These are phyloP conservation scores for Actinostola sp. DNA, from an alignment of 92 coral and sea anemone genomes.

Conservation along the genomic window DNA sequence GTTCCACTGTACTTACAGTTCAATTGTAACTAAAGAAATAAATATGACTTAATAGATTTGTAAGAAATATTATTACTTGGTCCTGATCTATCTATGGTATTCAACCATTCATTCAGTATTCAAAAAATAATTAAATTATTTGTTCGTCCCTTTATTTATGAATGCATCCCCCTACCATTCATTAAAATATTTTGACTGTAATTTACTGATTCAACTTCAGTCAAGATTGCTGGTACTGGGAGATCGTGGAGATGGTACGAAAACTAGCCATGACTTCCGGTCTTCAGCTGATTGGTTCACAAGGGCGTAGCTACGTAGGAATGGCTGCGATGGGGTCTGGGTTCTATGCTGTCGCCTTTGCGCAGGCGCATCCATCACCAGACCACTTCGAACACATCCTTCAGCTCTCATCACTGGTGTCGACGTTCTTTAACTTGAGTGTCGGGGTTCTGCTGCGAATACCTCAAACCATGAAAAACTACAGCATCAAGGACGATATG, in stretches of 20 bases:
- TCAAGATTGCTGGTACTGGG: constrained; percentile 67
- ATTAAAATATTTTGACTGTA: too few relatives aligned
- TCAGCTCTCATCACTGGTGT: constrained; percentile 58
- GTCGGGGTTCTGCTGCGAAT: constrained; percentile 61
- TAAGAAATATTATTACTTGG: too few relatives aligned
- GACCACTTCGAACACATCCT: constrained; percentile 59
- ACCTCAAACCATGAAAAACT: constrained; percentile 54
- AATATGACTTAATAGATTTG: too few relatives aligned
- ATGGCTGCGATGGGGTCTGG: constrained; percentile 57
- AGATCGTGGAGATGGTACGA: constrained; percentile 59
- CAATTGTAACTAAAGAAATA: too few relatives aligned
- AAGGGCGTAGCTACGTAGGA: constrained; percentile 59
- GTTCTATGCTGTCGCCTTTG: constrained; percentile 43
- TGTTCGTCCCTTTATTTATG: too few relatives aligned
- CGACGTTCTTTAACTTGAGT: constrained; percentile 54
- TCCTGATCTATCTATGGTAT: too few relatives aligned
- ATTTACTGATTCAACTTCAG: too few relatives aligned
- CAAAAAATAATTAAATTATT: too few relatives aligned
- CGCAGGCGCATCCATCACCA: constrained; percentile 40
- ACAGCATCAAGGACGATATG: constrained; percentile 67
- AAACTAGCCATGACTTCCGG: constrained; percentile 57
- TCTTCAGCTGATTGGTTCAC: constrained; percentile 49
- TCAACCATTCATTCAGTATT: too few relatives aligned
- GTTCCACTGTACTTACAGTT: too few relatives aligned
- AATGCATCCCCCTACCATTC: too few relatives aligned